Base-by-base conservation (phyloP, 2,113 vertebrate genomes). In the human region DNA sequence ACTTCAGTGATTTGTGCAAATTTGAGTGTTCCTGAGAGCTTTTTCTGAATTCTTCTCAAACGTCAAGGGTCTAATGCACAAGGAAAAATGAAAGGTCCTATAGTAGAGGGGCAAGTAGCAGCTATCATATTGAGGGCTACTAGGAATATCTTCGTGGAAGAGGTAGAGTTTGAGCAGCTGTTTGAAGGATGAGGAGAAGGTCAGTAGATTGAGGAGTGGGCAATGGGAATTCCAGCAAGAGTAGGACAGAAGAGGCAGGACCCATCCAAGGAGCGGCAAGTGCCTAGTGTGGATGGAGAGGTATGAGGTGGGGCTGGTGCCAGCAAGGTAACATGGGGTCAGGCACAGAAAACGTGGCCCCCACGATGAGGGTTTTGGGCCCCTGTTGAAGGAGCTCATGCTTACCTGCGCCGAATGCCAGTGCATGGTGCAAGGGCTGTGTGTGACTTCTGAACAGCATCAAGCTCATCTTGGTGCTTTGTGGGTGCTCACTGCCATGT, bases 31-130 rank as follows among this genome's bases (percentile, higher is more conserved):
- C 43, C 52, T 8, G 6, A 40, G 23, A 76, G 48, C 72, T 43
- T 48, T 79, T 20, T 38, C 32, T 1, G 0, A 72, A 4, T 35
- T 68, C 2, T 4, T 57, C 76, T 80, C 48, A 84, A 45, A 43
- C 0, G 1, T 52, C 45, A 17, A 20, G 48, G 6, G 3, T n/a
- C 6, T 50, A 5, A 23, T 20, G 0, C 57, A 14, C 23, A 27
- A 93, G 61, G 78, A 35, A 25, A 76, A 43, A 2, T 2, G 45
- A 38, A 11, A 80, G 35, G 61, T 35, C 16, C 25, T 59, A 1
- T 17, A 27, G 23, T 6, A 25, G 61, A 73, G 16, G 64, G 27
- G 2, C 16, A 14, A 11, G 70, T 35, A 16, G 30, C 32, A 25
- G 0, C 12, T 52, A 18, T 27, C 10, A 27, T 52, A 30, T 9